Evolutionary conservation across 2,888 invertebrate species (phyloP).

Genomic region (Cenopis cana): DNA sequence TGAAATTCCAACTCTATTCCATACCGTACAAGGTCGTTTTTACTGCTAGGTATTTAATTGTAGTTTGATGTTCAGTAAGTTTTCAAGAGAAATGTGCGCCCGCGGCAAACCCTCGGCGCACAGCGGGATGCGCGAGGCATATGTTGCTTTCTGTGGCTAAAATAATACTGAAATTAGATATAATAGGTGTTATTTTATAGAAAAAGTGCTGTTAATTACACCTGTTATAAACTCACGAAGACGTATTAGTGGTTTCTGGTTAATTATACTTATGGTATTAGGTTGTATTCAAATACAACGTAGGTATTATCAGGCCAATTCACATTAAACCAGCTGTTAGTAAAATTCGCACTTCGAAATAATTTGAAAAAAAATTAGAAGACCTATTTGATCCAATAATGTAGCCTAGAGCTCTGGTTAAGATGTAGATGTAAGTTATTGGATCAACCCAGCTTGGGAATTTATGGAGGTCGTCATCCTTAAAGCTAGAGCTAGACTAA

Average conservation of each 20-base stretch:
- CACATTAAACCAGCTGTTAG: too few species aligned
- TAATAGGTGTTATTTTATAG: constrained; percentile 34
- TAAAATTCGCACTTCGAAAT: too few species aligned
- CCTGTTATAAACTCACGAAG: not conserved
- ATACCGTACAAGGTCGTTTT: not conserved
- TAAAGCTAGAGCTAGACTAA: too few species aligned
- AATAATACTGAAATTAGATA: constrained; percentile 32
- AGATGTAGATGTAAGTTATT: too few species aligned
- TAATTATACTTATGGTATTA: not conserved
- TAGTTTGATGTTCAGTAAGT: not conserved
- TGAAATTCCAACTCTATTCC: not conserved
- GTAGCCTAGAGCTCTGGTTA: too few species aligned
- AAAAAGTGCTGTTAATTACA: constrained; percentile 19
- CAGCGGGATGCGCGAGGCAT: constrained; percentile 31
- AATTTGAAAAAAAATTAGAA: too few species aligned
- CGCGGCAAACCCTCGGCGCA: constrained; percentile 33
- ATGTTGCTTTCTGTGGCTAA: constrained; percentile 34
- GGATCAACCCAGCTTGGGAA: too few species aligned
- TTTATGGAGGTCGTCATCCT: too few species aligned
- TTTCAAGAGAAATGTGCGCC: constrained; percentile 47
- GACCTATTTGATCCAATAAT: too few species aligned
- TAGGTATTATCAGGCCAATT: too few species aligned
- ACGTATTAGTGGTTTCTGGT: constrained; percentile 8
- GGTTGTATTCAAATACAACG: not conserved
- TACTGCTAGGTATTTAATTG: not conserved